A percentile compares a stretch with the other conserved stretches of the same genome.
Evolutionary conservation across 2,888 invertebrate genomes (phyloP).

Genomic region (Eristalis arbustorum): DNA sequence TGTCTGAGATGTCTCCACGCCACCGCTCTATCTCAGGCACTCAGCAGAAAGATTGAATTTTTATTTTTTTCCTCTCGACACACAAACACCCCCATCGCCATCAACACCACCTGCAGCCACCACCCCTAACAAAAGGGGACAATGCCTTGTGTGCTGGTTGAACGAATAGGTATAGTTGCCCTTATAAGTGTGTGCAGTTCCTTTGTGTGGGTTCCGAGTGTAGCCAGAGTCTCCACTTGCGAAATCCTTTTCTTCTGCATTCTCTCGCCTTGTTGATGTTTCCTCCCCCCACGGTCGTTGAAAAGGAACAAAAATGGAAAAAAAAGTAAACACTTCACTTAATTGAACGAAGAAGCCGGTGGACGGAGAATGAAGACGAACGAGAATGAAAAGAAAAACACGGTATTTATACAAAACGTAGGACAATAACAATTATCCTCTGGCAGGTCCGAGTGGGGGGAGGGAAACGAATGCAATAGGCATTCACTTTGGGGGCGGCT

Average conservation of each 20-base stretch:
- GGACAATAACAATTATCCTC: conserved; percentile 60
- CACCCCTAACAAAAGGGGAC: conserved; percentile 17
- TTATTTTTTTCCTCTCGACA: background rate
- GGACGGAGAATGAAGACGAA: background rate
- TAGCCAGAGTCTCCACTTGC: background rate
- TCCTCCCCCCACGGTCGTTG: background rate
- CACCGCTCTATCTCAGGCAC: conserved; percentile 31
- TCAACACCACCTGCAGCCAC: background rate
- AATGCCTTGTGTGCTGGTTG: conserved; percentile 20
- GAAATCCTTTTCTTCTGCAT: conserved; percentile 19
- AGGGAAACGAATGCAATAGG: conserved; percentile 26
- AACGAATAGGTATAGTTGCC: conserved; percentile 18
- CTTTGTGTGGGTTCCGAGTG: conserved; percentile 23
- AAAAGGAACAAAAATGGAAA: conserved; percentile 7
- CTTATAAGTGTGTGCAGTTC: conserved; percentile 8
- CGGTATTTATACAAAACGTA: conserved; percentile 10
- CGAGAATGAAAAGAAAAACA: background rate
- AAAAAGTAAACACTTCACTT: conserved; percentile 55
- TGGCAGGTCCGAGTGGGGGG: conserved; percentile 43
- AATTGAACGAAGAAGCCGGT: conserved; percentile 45
- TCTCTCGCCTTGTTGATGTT: background rate
- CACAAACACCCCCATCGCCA: background rate
- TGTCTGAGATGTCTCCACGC: conserved; percentile 25
- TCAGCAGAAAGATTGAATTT: conserved; percentile 21
- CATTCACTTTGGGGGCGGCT: conserved; percentile 31